Evolutionary conservation across 2,113 vertebrate species (phyloP).

Genomic region (Esox niger): DNA sequence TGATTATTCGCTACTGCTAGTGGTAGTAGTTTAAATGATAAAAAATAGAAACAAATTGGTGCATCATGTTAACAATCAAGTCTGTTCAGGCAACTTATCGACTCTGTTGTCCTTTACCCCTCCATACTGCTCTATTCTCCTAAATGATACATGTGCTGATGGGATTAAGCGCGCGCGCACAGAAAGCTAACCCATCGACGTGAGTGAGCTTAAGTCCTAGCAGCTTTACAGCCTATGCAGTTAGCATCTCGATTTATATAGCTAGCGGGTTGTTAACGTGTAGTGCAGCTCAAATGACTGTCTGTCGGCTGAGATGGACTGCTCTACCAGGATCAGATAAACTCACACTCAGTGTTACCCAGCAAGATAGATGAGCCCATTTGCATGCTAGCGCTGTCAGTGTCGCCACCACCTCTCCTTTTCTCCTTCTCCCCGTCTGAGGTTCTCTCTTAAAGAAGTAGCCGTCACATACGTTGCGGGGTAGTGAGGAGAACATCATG

Average conservation of each 20-base stretch:
- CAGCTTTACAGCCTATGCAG: slow-evolving; percentile 11
- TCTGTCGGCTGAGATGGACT: slow-evolving; percentile 53
- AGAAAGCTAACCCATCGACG: neutral
- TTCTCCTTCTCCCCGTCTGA: slow-evolving; percentile 20
- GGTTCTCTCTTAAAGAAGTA: slow-evolving; percentile 24
- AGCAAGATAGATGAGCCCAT: slow-evolving; percentile 58
- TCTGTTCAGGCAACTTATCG: too few relatives aligned
- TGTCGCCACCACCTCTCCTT: slow-evolving; percentile 27
- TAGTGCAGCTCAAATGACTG: slow-evolving; percentile 38
- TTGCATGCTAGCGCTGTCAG: slow-evolving; percentile 53
- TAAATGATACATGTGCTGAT: too few relatives aligned
- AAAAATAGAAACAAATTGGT: too few relatives aligned
- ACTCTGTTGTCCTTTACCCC: too few relatives aligned
- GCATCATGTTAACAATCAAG: too few relatives aligned
- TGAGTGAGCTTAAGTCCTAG: neutral
- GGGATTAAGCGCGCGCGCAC: too few relatives aligned
- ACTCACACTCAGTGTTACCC: slow-evolving; percentile 47
- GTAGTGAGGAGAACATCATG: slow-evolving; percentile 38
- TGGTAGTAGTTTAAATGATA: too few relatives aligned
- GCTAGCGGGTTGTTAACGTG: slow-evolving; percentile 28
- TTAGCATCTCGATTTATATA: slow-evolving; percentile 38
- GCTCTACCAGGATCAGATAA: slow-evolving; percentile 53
- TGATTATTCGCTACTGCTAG: too few relatives aligned
- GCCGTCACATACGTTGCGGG: slow-evolving; percentile 50
- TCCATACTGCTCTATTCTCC: too few relatives aligned